Conservation (phyloP, 2,113 vertebrate species). For the Ptychochromis oligacanthus region DNA sequence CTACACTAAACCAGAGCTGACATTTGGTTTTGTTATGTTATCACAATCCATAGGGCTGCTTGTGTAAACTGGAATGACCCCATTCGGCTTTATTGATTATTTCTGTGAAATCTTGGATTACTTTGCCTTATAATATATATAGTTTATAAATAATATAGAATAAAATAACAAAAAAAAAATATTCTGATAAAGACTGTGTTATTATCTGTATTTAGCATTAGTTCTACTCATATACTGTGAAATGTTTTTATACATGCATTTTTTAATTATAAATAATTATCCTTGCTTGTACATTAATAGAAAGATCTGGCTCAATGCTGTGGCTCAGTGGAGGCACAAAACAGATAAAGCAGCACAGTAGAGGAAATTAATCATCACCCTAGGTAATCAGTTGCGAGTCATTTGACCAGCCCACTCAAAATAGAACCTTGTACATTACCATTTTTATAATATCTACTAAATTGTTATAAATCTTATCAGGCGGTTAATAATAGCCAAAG, state of each 20-base stretch:
- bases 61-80: neutral
- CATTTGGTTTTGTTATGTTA: constrained; percentile 8
- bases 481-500: neutral
- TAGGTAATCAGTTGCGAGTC: neutral
- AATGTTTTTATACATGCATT: neutral
- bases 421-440: neutral
- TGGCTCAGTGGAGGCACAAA: neutral
- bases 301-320: neutral
- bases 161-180: neutral
- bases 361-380: neutral
- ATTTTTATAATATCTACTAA: neutral
- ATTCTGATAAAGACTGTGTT: neutral
- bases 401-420: neutral
- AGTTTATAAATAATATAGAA: neutral
- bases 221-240: neutral
- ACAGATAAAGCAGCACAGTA: neutral
- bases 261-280: neutral
- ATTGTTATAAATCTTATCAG: neutral
- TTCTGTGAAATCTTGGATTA: neutral
- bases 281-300: neutral
- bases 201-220: neutral
- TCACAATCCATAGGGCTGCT: neutral
- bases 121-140: neutral
- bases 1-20: constrained; percentile 10
- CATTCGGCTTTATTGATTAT: neutral